phyloP scores from a whole-genome alignment of 2,113 vertebrate genomes.

The Brevimyrus niger region DNA sequence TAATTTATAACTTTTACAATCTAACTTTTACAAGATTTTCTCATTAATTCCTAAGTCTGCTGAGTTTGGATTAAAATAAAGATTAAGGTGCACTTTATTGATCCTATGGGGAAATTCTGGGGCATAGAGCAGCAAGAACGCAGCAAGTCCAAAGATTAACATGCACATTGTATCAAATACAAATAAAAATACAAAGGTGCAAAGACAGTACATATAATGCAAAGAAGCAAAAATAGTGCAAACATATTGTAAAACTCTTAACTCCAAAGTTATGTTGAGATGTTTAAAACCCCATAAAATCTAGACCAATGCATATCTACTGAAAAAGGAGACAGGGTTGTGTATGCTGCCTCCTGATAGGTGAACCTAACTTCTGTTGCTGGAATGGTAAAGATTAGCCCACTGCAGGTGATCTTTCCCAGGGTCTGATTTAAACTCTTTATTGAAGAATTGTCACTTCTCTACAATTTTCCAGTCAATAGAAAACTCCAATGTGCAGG shows the following conservation, averaged over 20 bases:
- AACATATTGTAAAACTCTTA: not conserved
- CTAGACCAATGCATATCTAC: not conserved
- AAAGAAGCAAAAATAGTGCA: not conserved
- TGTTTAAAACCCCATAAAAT: not conserved
- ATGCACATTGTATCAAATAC: not conserved
- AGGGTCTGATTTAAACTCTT: no score
- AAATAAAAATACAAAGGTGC: no score
- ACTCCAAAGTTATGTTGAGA: not conserved
- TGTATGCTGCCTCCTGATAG: no score
- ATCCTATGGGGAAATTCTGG: not conserved
- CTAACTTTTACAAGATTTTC: not conserved
- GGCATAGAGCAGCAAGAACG: not conserved
- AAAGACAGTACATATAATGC: not conserved
- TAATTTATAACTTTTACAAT: not conserved
- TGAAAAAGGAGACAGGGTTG: no score
- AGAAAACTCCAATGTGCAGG: no score
- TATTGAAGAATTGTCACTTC: no score
- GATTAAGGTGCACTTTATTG: not conserved
- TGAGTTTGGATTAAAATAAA: not conserved
- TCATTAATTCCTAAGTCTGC: not conserved
- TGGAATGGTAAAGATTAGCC: no score
- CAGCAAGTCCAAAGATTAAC: not conserved
- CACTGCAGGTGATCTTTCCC: no score
- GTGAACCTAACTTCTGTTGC: no score
- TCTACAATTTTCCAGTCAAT: no score